These are phyloP conservation scores for Ganaspis sp. DNA, from an alignment of 1,140 invertebrate genomes.

Conservation along the genomic window DNA sequence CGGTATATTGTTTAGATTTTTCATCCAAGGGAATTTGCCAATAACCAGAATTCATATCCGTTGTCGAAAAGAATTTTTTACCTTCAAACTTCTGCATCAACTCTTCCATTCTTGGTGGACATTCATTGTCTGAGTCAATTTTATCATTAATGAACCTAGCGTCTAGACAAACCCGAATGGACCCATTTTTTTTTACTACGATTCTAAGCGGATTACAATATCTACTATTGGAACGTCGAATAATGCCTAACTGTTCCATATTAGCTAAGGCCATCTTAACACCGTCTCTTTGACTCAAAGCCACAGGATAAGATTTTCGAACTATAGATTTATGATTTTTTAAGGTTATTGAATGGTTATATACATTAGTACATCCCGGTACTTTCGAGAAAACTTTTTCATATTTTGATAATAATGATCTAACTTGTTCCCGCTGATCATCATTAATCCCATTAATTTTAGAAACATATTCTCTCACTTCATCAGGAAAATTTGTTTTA, in stretches of 20 bases:
- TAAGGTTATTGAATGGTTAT: not conserved
- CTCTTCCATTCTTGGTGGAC: conserved; percentile 53
- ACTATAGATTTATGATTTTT: not conserved
- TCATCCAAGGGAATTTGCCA: conserved; percentile 60
- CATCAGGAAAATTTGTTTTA: not conserved
- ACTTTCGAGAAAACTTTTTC: not conserved
- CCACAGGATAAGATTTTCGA: conserved; percentile 44
- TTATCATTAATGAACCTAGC: conserved; percentile 57
- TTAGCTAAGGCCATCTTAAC: conserved; percentile 32
- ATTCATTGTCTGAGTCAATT: conserved; percentile 56
- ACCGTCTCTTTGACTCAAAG: conserved; percentile 31
- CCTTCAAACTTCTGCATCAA: conserved; percentile 54
- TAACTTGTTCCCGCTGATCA: not conserved
- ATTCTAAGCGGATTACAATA: conserved; percentile 61
- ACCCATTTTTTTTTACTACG: conserved; percentile 55
- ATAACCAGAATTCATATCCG: conserved; percentile 62
- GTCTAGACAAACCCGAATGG: conserved; percentile 61
- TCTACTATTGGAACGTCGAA: conserved; percentile 50
- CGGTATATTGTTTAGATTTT: conserved; percentile 58
- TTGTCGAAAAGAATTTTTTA: conserved; percentile 51
- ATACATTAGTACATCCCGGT: not conserved
- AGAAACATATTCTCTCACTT: not conserved
- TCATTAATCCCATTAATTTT: not conserved
- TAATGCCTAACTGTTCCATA: conserved; percentile 49
- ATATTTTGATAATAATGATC: not conserved